Evolutionary conservation across 2,797 vertebrate genomes (phyloP).

Genomic region (Luscinia megarhynchos): DNA sequence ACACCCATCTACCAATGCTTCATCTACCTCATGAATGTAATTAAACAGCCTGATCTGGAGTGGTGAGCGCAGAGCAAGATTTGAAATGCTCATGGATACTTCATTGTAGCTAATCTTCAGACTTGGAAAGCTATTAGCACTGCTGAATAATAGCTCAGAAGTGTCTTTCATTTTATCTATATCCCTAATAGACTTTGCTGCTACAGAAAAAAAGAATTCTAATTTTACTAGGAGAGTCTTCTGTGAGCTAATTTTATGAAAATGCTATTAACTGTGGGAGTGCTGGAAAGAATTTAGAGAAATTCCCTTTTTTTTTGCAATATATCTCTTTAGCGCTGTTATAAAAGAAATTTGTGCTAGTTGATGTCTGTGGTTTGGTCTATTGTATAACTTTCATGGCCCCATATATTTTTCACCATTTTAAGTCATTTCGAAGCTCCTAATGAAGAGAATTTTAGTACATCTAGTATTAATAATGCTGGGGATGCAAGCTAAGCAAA

Average conservation of each 20-base stretch:
- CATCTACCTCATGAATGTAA: not conserved
- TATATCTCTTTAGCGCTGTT: not conserved
- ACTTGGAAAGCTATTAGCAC: not conserved
- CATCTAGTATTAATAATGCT: not conserved
- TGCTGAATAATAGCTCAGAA: not conserved
- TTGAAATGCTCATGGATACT: not conserved
- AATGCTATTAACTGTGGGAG: not conserved
- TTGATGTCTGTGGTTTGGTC: not conserved
- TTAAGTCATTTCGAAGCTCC: not conserved
- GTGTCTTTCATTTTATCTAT: not conserved
- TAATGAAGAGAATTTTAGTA: not conserved
- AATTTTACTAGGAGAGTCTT: not conserved
- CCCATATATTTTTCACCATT: not conserved
- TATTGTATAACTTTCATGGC: not conserved
- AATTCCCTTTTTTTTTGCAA: not conserved
- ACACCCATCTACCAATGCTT: not conserved
- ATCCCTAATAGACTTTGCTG: not conserved
- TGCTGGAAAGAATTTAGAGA: not conserved
- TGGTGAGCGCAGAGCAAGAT: not conserved
- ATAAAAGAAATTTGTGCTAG: not conserved
- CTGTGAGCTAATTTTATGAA: conserved; percentile 6
- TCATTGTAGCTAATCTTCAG: not conserved
- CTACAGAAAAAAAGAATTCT: not conserved
- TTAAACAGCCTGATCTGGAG: not conserved
- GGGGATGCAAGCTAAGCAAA: not conserved